Evolutionary conservation across 2,113 vertebrate species (phyloP), one percentile per base, ranked within the genome.

Genomic region (Phalacrocorax pelagicus): DNA sequence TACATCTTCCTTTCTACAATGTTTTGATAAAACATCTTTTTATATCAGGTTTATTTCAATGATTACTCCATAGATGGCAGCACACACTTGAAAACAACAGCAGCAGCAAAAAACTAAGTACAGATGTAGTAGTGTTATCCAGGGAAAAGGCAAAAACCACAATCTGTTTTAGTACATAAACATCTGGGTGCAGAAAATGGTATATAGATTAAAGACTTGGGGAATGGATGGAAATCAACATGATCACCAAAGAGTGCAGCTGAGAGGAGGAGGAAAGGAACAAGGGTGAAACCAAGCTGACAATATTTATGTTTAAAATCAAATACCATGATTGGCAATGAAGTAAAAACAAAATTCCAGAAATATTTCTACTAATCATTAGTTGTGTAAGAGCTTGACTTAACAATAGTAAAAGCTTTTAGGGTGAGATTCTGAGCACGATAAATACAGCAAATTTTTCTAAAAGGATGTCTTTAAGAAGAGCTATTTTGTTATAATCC

Each of bases 11-110:
- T 88, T 90, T 61, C 46, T 12, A 6, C 14, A 12, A 58, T 52
- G 32, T 75, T 82, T 65, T 46, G n/a, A 69, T 32, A 73, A 90
- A 92, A 51, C 6, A 21, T 4, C 6, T 44, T 59, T 89, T 74
- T 14, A 8, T 17, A 81, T 32, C 21, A 63, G 22, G 34, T 63
- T 95, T 86, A 23, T 63, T 96, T 44, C 91, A 88, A 24, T 7
- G 38, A 63, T 69, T 91, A 82, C 49, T 75, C 95, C 58, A 82
- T 82, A 96, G 95, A 79, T 90, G 94, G 96, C 94, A 96, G 93
- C 91, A 96, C 27, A 86, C 6, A 30, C 96, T 79, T 71, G 57
- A 88, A 94, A 88, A 81, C 90, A 92, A 57, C 22, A 83, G 7
- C 26, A 83, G 42, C 58, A 84, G 72, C 34, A 83, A 84, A 88